A percentile compares a stretch with the other conserved stretches of the same genome.
These are phyloP conservation scores for Zosterops japonicus DNA, from an alignment of 2,113 vertebrate species.

Conservation along the genomic window DNA sequence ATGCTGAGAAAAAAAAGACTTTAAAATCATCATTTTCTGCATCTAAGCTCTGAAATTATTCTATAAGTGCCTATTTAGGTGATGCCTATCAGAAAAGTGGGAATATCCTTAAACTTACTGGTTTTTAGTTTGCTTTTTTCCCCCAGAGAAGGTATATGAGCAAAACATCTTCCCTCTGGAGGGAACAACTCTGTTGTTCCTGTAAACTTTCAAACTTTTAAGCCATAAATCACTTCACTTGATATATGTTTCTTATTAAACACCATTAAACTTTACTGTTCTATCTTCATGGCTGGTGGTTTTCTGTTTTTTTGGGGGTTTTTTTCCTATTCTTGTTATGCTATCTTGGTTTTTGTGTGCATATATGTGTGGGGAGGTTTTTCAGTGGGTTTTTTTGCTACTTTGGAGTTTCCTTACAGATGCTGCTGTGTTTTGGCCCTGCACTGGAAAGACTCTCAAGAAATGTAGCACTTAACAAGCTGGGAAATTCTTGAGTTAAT, in stretches of 20 bases:
- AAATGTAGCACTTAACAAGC: background rate
- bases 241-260: background rate
- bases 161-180: background rate
- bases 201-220: background rate
- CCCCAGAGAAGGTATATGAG: background rate
- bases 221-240: background rate
- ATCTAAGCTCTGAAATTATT: background rate
- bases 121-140: background rate
- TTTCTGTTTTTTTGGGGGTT: background rate
- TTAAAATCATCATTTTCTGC: background rate
- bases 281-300: background rate
- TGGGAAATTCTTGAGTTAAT: conserved; percentile 46
- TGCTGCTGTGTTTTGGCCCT: background rate
- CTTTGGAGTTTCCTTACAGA: background rate
- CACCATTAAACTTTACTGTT: background rate
- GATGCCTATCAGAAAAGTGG: background rate
- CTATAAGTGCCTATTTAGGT: background rate
- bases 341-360: background rate
- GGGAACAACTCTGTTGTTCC: background rate
- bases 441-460: background rate
- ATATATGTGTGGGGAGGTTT: background rate
- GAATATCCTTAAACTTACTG: background rate
- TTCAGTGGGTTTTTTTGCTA: background rate
- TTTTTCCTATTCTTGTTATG: background rate
- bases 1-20: background rate